phyloP scores from a whole-genome alignment of 2,113 vertebrate genomes.

The Atherinomorus stipes region DNA sequence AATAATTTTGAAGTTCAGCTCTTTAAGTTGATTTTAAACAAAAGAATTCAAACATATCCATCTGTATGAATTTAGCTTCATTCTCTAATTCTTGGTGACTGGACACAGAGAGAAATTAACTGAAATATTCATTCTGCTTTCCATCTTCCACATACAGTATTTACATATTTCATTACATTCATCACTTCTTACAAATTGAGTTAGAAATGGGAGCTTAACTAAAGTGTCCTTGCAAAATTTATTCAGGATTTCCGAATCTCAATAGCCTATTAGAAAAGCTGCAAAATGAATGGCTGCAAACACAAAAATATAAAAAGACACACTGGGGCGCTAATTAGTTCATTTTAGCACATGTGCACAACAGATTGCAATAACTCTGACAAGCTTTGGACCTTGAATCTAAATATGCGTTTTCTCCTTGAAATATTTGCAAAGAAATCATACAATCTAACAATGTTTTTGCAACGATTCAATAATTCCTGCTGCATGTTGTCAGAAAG shows the following conservation, averaged over 20 bases:
- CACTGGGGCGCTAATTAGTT: neutral
- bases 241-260: neutral
- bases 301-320: neutral
- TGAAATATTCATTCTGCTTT: no score
- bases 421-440: conserved; percentile 11
- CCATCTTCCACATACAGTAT: neutral
- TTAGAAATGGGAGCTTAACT: neutral
- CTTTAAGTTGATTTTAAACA: no score
- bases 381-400: conserved; percentile 12
- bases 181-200: neutral
- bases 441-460: conserved; percentile 8
- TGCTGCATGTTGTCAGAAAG: neutral
- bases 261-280: conserved; percentile 9
- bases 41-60: no score
- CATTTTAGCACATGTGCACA: neutral
- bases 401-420: conserved; percentile 19
- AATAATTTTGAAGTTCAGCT: no score
- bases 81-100: no score
- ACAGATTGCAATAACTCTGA: neutral
- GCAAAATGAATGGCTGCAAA: neutral
- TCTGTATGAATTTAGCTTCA: no score
- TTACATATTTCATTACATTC: neutral
- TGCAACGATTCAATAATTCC: neutral
- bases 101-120: no score
- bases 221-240: neutral